A percentile compares a stretch with the other conserved stretches of the same genome.
Evolutionary conservation across 2,797 vertebrate species (phyloP).

Genomic region (Melanotaenia parkinsoni): DNA sequence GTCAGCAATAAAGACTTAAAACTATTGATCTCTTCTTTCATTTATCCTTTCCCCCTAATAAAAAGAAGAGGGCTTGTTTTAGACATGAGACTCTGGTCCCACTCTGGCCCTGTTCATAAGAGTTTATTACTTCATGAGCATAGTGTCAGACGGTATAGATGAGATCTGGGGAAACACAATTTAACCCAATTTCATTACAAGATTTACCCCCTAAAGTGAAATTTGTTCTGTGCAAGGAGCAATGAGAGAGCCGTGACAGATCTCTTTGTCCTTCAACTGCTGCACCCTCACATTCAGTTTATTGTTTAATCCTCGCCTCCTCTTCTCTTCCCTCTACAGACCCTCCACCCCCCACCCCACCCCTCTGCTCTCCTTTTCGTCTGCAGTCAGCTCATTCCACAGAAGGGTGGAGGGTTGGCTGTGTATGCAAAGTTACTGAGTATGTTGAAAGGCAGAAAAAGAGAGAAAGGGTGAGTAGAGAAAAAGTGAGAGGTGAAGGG

Average conservation of each 20-base stretch:
- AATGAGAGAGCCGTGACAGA: constrained; percentile 22
- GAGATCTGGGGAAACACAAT: background rate
- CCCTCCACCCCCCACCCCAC: background rate
- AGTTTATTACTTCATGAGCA: background rate
- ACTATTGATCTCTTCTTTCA: background rate
- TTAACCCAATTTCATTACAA: background rate
- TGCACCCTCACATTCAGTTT: constrained; percentile 46
- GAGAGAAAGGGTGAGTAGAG: constrained; percentile 23
- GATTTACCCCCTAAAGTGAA: constrained; percentile 8
- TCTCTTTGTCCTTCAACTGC: constrained; percentile 22
- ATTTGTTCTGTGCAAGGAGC: constrained; percentile 11
- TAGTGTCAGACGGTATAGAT: background rate
- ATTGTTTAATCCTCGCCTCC: constrained; percentile 35
- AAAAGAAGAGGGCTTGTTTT: background rate
- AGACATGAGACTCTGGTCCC: background rate
- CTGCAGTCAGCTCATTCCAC: constrained; percentile 64
- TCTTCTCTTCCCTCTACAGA: constrained; percentile 22
- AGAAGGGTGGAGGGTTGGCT: constrained; percentile 43
- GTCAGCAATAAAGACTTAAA: background rate
- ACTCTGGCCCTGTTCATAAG: background rate
- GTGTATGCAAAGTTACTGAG: constrained; percentile 36
- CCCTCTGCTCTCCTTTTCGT: constrained; percentile 32
- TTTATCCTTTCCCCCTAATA: background rate
- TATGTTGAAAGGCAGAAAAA: constrained; percentile 26
- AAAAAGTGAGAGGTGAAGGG: constrained; percentile 48